Conservation (phyloP, 2,113 vertebrate species). For the Microcebus griseorufus region DNA sequence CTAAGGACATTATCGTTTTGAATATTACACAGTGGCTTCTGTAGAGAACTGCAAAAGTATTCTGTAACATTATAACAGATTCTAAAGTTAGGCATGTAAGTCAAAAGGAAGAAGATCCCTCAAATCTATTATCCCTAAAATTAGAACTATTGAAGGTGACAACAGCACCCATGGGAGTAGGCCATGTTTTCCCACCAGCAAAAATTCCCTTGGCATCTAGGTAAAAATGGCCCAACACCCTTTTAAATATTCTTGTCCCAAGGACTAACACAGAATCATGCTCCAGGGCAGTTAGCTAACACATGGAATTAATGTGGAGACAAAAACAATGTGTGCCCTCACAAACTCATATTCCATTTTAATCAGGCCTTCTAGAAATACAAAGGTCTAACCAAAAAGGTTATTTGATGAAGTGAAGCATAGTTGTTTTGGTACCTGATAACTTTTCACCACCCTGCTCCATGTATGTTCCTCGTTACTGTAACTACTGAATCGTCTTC, state of each 20-base stretch:
- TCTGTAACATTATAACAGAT: not conserved
- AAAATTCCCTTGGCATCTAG: not conserved
- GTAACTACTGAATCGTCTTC: not conserved
- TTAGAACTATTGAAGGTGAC: not conserved
- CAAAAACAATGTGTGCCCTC: not conserved
- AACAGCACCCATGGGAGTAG: not conserved
- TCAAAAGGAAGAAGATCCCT: not conserved
- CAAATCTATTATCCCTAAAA: not conserved
- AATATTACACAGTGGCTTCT: not conserved
- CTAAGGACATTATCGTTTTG: not conserved
- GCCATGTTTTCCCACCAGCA: not conserved
- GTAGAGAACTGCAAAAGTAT: not conserved
- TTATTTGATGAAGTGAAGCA: not conserved
- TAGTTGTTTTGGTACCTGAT: not conserved
- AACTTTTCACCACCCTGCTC: not conserved
- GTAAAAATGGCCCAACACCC: not conserved
- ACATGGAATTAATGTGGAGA: not conserved
- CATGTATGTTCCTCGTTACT: not conserved
- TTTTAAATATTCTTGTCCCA: not conserved
- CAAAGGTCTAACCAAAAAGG: not conserved
- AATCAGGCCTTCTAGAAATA: not conserved
- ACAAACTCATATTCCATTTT: not conserved
- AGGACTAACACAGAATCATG: not conserved
- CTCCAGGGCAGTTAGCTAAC: not conserved
- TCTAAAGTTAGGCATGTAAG: not conserved